Percentiles rank a stretch among this genome's conserved stretches.
Conservation (phyloP, 92 coral and sea anemone species). For the Galaxea fascicularis region DNA sequence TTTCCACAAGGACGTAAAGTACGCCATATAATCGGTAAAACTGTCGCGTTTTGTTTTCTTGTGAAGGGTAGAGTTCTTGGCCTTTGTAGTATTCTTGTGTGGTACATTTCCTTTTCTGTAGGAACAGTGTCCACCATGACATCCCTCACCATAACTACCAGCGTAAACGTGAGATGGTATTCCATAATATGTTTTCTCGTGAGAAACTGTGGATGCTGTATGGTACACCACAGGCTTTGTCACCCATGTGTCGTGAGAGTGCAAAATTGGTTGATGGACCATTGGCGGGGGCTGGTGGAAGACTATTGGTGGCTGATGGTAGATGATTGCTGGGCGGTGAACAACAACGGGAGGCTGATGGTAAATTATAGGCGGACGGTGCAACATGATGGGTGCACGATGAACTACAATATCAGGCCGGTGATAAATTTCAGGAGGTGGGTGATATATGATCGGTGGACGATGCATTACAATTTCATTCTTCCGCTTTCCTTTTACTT, state of each 20-base stretch:
- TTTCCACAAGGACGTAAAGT: conserved; percentile 69
- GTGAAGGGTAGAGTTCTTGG: conserved; percentile 32
- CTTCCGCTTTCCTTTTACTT: conserved; percentile 82
- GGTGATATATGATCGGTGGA: conserved; percentile 99
- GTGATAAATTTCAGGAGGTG: conserved; percentile 99
- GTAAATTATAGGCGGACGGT: conserved; percentile 93
- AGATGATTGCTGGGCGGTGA: conserved; percentile 97
- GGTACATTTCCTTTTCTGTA: conserved; percentile 85
- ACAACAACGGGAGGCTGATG: conserved; percentile 99
- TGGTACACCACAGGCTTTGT: conserved; percentile 87
- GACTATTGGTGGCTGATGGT: conserved; percentile 96
- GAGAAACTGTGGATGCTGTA: conserved; percentile 75
- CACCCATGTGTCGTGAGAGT: conserved; percentile 96
- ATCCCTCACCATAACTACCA: conserved; percentile 55
- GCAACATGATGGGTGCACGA: conserved; percentile 96
- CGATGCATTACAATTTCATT: conserved; percentile 95
- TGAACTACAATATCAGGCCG: conserved; percentile 99
- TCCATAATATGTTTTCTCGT: conserved; percentile 80
- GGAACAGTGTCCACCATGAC: conserved; percentile 73
- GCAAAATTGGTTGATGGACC: conserved; percentile 94
- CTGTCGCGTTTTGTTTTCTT: conserved; percentile 73
- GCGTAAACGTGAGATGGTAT: conserved; percentile 82
- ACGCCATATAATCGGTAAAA: conserved; percentile 62
- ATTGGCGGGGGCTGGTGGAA: conserved; percentile 99
- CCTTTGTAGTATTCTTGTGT: conserved; percentile 28